Base-by-base conservation (phyloP, 2,797 vertebrate genomes). In the Acipenser ruthenus region DNA sequence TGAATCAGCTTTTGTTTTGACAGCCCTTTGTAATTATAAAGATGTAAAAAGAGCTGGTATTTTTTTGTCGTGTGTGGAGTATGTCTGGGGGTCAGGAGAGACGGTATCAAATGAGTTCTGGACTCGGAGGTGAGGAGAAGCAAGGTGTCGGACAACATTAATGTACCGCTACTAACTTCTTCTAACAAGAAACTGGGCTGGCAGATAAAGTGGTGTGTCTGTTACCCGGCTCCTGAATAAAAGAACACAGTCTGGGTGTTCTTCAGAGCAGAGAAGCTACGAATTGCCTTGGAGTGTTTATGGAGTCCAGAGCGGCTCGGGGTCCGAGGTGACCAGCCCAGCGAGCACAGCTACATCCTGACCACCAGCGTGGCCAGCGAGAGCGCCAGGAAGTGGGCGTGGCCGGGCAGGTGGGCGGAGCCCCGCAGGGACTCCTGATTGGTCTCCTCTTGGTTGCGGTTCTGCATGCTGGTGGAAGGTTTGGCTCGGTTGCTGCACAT, bases 341-440 rank as follows among this genome's bases (percentile, higher is more conserved):
- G 15, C n/a, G n/a, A 23, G 49, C 3, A 10, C 67, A 23, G 64
- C 75, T 84, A 87, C 67, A 74, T 76, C 74, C 76, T 74, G 67
- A 78, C 63, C 60, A 77, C 62, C 50, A 75, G 64, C 1, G 65
- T 6, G 86, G 59, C 47, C 73, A 77, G 74, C 47, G 87, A 47
- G 66, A 87, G 18, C 60, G 84, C 68, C 15, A 88, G 74, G 78
- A 83, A 67, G 12, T 69, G 62, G 65, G 73, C 10, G 0, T 88
- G 76, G 0, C 67, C 68, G 72, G 79, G 74, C 60, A 60, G 47
- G 10, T 63, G 0, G 4, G 87, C 83, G 1, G 74, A 80, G 7
- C 87, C 91, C 68, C 82, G 86, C 62, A 96, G 86, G 0, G 93
- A 94, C 70, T 94, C 93, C 83, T 93, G 91, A 84, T 93, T 98